Evolutionary conservation across 2,113 vertebrate genomes (phyloP).

Genomic region (Heterocephalus glaber): DNA sequence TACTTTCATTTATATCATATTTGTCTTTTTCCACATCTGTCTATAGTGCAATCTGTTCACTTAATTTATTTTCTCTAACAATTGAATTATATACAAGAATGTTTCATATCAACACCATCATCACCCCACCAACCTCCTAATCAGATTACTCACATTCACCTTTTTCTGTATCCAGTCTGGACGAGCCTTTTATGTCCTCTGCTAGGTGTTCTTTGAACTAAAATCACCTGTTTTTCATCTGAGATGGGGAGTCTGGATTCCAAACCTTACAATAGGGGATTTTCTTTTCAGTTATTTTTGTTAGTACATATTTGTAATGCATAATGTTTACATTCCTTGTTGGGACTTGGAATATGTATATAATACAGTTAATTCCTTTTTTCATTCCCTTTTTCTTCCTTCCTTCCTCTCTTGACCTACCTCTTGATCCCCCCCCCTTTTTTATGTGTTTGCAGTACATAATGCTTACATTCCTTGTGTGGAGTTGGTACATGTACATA

Average conservation of each 20-base stretch:
- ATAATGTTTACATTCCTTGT: not conserved
- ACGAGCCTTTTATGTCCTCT: not conserved
- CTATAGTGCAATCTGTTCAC: not conserved
- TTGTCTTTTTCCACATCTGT: slow-evolving; percentile 1
- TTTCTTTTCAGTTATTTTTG: not conserved
- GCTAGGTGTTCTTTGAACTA: not conserved
- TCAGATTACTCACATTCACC: not conserved
- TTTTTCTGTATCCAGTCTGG: not conserved
- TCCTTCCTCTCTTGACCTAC: not conserved
- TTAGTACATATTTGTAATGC: not conserved
- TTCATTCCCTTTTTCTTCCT: not conserved
- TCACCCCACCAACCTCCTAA: not conserved
- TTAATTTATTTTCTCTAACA: not conserved
- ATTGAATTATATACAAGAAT: not conserved
- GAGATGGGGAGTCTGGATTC: not conserved
- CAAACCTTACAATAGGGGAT: not conserved
- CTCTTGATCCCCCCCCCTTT: not conserved
- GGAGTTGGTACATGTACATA: not conserved
- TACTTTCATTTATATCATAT: not conserved
- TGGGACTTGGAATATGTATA: not conserved
- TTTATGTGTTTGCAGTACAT: not conserved
- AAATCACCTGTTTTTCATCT: not conserved
- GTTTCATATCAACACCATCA: not conserved
- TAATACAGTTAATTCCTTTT: not conserved
- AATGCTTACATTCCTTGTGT: not conserved